Evolutionary conservation across 2,888 invertebrate species (phyloP).

Genomic region (Aporophyla nigra): DNA sequence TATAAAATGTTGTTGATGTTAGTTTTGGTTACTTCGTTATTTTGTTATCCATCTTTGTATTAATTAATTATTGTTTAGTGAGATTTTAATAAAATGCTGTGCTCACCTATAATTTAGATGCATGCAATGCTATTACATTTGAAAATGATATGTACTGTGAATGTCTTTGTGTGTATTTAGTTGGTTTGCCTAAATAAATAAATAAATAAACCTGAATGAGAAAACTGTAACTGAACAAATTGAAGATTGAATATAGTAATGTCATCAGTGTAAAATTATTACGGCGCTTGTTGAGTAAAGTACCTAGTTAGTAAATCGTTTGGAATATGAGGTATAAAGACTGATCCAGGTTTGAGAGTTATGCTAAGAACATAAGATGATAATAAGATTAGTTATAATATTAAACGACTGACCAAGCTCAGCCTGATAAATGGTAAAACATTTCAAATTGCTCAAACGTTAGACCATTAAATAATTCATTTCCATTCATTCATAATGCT

Average conservation of each 20-base stretch:
- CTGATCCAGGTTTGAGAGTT: background rate
- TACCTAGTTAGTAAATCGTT: background rate
- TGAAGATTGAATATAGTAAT: slow-evolving; percentile 7
- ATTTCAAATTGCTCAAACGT: slow-evolving; percentile 24
- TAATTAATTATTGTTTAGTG: too few relatives aligned
- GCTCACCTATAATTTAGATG: too few relatives aligned
- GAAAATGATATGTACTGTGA: too few relatives aligned
- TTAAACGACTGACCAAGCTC: slow-evolving; percentile 26
- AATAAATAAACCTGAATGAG: too few relatives aligned
- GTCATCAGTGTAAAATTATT: background rate
- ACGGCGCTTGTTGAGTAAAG: background rate
- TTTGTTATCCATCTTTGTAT: too few relatives aligned
- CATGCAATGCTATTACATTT: too few relatives aligned
- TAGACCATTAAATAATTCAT: slow-evolving; percentile 16
- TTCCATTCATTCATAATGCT: slow-evolving; percentile 41
- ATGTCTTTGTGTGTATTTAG: too few relatives aligned
- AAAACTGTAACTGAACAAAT: background rate
- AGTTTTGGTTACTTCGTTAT: too few relatives aligned
- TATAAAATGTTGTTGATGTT: too few relatives aligned
- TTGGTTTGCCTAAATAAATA: too few relatives aligned
- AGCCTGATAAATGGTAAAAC: slow-evolving; percentile 33
- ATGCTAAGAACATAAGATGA: slow-evolving; percentile 1
- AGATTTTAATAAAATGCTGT: too few relatives aligned
- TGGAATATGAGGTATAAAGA: background rate
- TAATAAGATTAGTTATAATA: slow-evolving; percentile 14